Base-by-base conservation (phyloP, 35 echinoderm and acorn worm genomes). In the Nesometra sesokonis region DNA sequence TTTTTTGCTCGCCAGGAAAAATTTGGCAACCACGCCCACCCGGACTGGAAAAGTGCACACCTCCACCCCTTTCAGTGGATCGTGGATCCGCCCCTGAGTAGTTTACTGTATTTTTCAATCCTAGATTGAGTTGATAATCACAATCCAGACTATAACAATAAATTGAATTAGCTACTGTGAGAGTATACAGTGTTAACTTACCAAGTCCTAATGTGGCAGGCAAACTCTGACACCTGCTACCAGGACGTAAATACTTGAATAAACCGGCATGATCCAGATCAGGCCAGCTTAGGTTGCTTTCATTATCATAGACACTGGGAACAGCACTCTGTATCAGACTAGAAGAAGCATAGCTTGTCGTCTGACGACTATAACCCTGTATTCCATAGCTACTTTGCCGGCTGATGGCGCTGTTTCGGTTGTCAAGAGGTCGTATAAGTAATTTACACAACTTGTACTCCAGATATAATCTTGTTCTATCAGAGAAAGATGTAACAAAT, bases 361-460 rank as follows among this genome's bases (percentile, higher is more conserved):
- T 97, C 77, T 95, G 90, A 0, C 94, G 81, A 47, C 94, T 97
- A 91, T 97, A 93, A 5, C 94, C 94, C 34, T 86, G 52, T 5
- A 97, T 36, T 76, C 89, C 89, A 13, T 80, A 82, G 47, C 88
- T 90, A 43, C 91, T 93, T 47, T 87, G 78, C 21, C 94, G 85
- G 81, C 94, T 97, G 8, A 67, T 67, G 29, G 85, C 76, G 30
- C 86, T 82, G 78, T 86, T 89, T 11, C 89, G 46, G 67, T 97
- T 92, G 11, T 97, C 94, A 31, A 97, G 86, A 11, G 91, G 91
- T 31, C 94, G 88, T 82, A 89, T 82, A 13, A 97, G 43, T 36
- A 93, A 76, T 77, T 97, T 97, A 80, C 91, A 93, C 78, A 97
- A 36, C 37, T 97, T 97, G 87, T 97, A 97, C 57, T 97, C 91